Base-by-base conservation (phyloP, 2,797 vertebrate genomes). In the Stomatorhinus walkeri region DNA sequence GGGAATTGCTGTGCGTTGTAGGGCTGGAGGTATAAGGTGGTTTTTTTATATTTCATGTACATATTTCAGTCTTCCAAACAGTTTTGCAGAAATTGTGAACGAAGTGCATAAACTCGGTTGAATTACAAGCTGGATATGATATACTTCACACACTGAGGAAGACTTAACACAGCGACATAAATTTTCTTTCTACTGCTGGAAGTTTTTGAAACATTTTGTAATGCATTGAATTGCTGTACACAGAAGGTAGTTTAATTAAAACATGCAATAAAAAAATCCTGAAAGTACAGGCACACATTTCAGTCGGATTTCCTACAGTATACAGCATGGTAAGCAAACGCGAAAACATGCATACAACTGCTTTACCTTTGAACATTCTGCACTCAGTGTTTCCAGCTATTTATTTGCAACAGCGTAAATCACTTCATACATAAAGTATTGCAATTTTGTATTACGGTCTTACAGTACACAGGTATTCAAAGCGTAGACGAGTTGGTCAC, bases 371-470 rank as follows among this genome's bases (percentile, higher is more conserved):
- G 40, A 68, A 59, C 87, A 87, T 86, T 79, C 46, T 68, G 84
- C 64, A 32, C 64, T 76, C 61, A 24, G 85, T 61, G 49, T 52
- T 76, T 87, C 49, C 61, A 89, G 84, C 84, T 54, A 54, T 87
- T 89, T 76, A 89, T 89, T 89, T 89, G 61, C 36, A 89, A 87
- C 61, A 89, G 88, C 83, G 85, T 32, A 68, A 28, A 89, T 76
- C 84, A 89, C 85, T 36, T 68, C 83, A 89, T 68, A 85, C 83
- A 87, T 76, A 89, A 56, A 24, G 61, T 86, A 85, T 64, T 89
- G 79, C 56, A 89, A 46, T 83, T 85, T 85, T 89, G 32, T 61
- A 85, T 64, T 79, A 64, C 49, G 84, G 54, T 68, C 59, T 89
- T 76, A 64, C 88, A 85, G 81, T 87, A 81, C 43, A 87, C 59